Base-by-base conservation (phyloP, 2,888 invertebrate genomes). In the Clanis bilineata region DNA sequence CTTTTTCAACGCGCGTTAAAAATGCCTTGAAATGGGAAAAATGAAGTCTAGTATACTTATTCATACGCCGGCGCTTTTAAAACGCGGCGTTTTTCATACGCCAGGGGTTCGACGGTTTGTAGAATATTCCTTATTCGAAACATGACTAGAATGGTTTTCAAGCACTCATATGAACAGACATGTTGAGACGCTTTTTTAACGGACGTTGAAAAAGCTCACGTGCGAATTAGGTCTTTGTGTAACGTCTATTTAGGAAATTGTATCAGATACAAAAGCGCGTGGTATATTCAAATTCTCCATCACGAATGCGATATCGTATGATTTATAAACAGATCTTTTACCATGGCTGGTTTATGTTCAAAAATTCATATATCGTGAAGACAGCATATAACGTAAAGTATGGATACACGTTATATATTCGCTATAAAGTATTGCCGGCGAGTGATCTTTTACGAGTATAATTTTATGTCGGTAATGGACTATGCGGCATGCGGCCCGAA, bases 371-470 rank as follows among this genome's bases (percentile, higher is more conserved):
- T 25, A 15, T 47, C 25, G 15, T 47, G 25, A 25, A 6, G n/a
- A 2, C 25, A 47, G 15, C 12, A 25, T 47, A 47, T 47, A 0
- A 47, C 5, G 21, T 25, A 12, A 25, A 25, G 25, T 15, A 47
- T 39, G 45, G 23, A 25, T 28, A 47, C 25, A n/a, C n/a, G 12
- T 3, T 4, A 45, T 7, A 15, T 47, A 25, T 47, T 47, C 36
- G 6, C 47, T 28, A 15, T 28, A 12, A 22, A 28, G 18, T 47
- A 15, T 28, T 15, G 6, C 15, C 6, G 28, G 5, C 6, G 28
- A 28, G 47, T 28, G 47, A 51, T 28, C 28, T 51, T 47, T 51
- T 51, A 51, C 28, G 47, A 51, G 25, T 25, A 25, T 15, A 18
- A 28, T 51, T 44, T 28, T 51, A 51, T 51, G 28, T 25, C 15